Conservation (phyloP, 2,888 invertebrate species). For the Drosophila demipolita region DNA sequence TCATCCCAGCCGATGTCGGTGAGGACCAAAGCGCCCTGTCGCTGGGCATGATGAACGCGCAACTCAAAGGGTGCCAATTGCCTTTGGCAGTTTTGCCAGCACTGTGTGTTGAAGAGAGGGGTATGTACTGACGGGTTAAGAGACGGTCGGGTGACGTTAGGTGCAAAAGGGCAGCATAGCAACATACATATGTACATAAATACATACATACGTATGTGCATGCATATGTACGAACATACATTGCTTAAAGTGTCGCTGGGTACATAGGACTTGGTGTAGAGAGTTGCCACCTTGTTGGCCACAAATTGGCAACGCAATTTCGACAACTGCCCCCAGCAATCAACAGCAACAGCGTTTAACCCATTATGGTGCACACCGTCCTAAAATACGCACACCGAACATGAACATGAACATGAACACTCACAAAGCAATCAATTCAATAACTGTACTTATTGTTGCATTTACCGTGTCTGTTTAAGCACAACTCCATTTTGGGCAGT, state of each 20-base stretch:
- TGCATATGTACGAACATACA: not conserved
- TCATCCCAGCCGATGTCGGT: conserved; percentile 85
- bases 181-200: not conserved
- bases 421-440: conserved; percentile 16
- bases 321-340: conserved; percentile 55
- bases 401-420: not conserved
- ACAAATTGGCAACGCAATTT: conserved; percentile 71
- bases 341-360: conserved; percentile 50
- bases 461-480: not conserved
- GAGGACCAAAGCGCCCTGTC: conserved; percentile 84
- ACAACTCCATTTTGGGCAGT: not conserved
- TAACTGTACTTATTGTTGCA: conserved; percentile 1
- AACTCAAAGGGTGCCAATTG: conserved; percentile 77
- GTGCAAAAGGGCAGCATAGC: conserved; percentile 13
- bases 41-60: conserved; percentile 83
- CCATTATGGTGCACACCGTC: conserved; percentile 35
- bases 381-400: conserved; percentile 21
- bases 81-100: conserved; percentile 84
- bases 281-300: conserved; percentile 44
- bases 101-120: conserved; percentile 64
- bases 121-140: not conserved
- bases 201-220: not conserved
- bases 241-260: conserved; percentile 8
- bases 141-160: not conserved
- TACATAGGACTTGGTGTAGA: conserved; percentile 1